Percentiles rank a stretch among this genome's conserved stretches.
phyloP scores from a whole-genome alignment of 2,888 invertebrate genomes.

The Eutolmus rufibarbis region DNA sequence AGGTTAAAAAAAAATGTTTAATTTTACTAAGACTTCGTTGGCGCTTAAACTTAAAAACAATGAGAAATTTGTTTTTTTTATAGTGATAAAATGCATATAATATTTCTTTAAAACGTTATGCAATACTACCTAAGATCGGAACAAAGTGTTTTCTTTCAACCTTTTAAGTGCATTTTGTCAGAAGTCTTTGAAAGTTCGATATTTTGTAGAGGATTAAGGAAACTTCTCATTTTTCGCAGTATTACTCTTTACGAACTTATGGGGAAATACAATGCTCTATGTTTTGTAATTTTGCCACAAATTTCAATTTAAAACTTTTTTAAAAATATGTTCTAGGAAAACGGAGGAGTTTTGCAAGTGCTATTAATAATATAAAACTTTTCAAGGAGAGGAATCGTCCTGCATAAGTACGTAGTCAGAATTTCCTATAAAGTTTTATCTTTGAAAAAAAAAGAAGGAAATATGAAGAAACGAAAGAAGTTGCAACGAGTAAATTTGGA shows the following conservation, averaged over 20 bases:
- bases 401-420: not conserved
- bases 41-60: not conserved
- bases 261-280: not conserved
- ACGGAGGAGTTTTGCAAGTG: not conserved
- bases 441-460: not conserved
- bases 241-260: not conserved
- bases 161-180: not conserved
- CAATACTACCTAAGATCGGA: not conserved
- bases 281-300: not conserved
- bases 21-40: no score
- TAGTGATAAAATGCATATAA: no score
- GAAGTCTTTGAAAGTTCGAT: not conserved
- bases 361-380: not conserved
- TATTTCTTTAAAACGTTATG: no score
- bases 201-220: not conserved
- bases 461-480: not conserved
- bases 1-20: no score
- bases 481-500: not conserved
- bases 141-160: not conserved
- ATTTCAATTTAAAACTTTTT: not conserved
- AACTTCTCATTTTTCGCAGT: not conserved
- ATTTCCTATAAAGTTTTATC: not conserved
- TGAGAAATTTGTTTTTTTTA: no score
- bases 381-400: not conserved
- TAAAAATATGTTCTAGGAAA: not conserved